These are phyloP conservation scores for Strix aluco DNA, from an alignment of 2,113 vertebrate species.

Conservation along the genomic window DNA sequence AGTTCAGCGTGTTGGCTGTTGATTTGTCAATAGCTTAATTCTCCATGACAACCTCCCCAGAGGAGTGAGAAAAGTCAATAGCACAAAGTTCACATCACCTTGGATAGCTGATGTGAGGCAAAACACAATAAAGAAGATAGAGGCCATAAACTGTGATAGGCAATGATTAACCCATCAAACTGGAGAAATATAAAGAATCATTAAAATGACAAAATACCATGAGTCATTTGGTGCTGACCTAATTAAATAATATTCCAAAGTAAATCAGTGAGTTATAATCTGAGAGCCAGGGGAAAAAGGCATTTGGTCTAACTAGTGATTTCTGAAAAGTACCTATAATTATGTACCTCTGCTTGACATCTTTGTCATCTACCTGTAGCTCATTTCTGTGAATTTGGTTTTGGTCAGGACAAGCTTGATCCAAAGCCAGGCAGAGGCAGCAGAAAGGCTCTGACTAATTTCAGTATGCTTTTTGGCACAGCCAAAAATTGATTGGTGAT, in stretches of 20 bases:
- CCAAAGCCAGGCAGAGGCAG: not conserved
- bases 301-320: slow-evolving; percentile 40
- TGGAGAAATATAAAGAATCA: slow-evolving; percentile 73
- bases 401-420: not conserved
- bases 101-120: slow-evolving; percentile 69
- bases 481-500: not conserved
- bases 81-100: slow-evolving; percentile 73
- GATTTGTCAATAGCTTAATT: slow-evolving; percentile 78
- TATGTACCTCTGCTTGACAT: not conserved
- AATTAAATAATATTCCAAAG: slow-evolving; percentile 62
- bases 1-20: slow-evolving; percentile 40
- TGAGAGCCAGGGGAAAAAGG: not conserved
- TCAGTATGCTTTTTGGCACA: not conserved
- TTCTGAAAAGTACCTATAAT: slow-evolving; percentile 13
- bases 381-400: not conserved
- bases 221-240: slow-evolving; percentile 55
- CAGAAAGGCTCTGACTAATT: not conserved
- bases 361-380: slow-evolving; percentile 1
- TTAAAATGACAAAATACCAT: slow-evolving; percentile 70
- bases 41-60: slow-evolving; percentile 72
- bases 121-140: slow-evolving; percentile 72
- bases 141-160: slow-evolving; percentile 75
- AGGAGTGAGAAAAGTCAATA: slow-evolving; percentile 76
- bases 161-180: slow-evolving; percentile 79
- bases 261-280: slow-evolving; percentile 63